Evolutionary conservation across 1,140 invertebrate genomes (phyloP), one percentile per base, ranked within the genome.

Genomic region (Drosophila nigrodunni): DNA sequence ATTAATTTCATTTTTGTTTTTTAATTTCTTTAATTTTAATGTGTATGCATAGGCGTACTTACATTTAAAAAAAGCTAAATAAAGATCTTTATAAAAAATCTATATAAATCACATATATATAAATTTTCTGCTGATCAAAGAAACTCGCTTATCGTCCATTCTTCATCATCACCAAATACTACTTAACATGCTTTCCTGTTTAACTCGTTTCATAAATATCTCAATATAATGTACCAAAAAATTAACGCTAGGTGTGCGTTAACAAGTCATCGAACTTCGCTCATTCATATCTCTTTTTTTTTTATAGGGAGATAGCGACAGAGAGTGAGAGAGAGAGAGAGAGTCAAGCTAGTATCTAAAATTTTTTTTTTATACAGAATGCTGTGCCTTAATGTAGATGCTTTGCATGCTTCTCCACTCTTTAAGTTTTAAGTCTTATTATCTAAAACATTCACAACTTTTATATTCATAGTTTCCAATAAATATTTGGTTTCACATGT

Each of bases 331-430:
- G 25, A 30, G 25, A 30, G 25, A 30, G 25, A 30, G 25, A 30
- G 25, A 9, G 21, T 49, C 13, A 60, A 61, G 39, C 39, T 47
- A 49, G 52, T 64, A 50, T 43, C 37, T 61, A 60, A 75, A 41
- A 43, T 57, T 43, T 66, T 71, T 57, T 41, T 75, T 65, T 65
- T 67, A 76, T 74, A 81, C 67, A 79, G 76, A 88, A 77, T 82
- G 64, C 67, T 75, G 71, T 79, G 62, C 58, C 79, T 87, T 87
- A 87, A 68, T 80, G 47, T 78, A 75, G 80, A 88, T 88, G 83
- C 83, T 88, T 83, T 73, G 83, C 83, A 88, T 89, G 65, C 77
- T 74, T 50, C 61, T 77, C 11, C 60, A 64, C 52, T 54, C 18
- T 39, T n/a, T 46, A 41, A 59, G 52, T 66, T 76, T 64, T 34